Evolutionary conservation across 2,797 vertebrate species (phyloP), one percentile per base, ranked within the genome.

Genomic region (Rhinoraja longicauda): DNA sequence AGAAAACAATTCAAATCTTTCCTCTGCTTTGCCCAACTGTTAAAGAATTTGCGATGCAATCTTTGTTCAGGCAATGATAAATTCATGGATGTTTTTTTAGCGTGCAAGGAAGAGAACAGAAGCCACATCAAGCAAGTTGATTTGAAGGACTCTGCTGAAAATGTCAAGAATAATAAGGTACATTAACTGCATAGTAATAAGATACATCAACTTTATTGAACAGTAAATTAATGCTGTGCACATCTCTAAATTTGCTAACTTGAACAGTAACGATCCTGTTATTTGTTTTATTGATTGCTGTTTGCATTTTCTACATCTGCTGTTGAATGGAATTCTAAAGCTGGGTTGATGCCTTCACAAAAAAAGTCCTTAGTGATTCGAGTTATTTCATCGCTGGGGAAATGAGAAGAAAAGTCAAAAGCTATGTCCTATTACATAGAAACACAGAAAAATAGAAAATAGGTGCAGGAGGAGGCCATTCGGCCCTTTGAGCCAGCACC

Each of bases 81-180:
- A 17, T 45, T 72, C 13, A 73, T 73, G 67, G 21, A 45, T 73
- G 91, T 72, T 10, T 64, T 90, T 90, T 90, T 32, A 91, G 90
- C 26, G 0, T 53, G 39, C 3, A 39, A 36, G 10, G 32, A 91
- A n/a, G 70, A 75, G 36, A 53, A 53, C 19, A 29, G 8, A 91
- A 53, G 26, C 45, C 36, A 72, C 24, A 70, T 53, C 64, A 73
- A 91, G 36, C 88, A 45, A 45, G 32, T 45, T 45, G 90, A 91
- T 73, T 72, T 91, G 53, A 91, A 73, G 73, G 90, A 21, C 39
- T 8, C 70, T 73, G 90, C 70, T 1, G 72, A 39, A 15, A 73
- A 91, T 26, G 13, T 91, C 90, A 73, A 72, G 88, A 45, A 39
- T 39, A 73, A 73, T 73, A 73, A 91, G 90, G 90, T 91, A 73